Conservation (phyloP, 2,888 invertebrate species). For the Agonopterix alstromeriana region DNA sequence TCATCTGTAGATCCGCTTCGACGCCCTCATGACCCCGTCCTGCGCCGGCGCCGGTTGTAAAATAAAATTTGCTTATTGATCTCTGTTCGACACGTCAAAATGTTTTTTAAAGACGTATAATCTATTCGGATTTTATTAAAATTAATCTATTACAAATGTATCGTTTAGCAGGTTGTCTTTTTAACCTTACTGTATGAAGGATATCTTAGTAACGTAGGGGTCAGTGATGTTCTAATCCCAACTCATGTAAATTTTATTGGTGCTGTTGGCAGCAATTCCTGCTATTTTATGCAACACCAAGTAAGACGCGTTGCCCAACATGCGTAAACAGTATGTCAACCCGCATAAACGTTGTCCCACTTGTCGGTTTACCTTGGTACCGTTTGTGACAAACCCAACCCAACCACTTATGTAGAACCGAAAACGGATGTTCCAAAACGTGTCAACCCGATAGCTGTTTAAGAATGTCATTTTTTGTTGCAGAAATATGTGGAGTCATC, state of each 20-base stretch:
- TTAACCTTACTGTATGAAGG: too few relatives aligned
- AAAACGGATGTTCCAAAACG: neutral
- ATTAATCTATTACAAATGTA: too few relatives aligned
- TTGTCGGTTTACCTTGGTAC: slow-evolving; percentile 3
- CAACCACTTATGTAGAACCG: neutral
- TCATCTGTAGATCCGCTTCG: slow-evolving; percentile 75
- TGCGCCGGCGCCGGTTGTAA: slow-evolving; percentile 45
- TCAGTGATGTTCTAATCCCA: too few relatives aligned
- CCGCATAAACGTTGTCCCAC: neutral
- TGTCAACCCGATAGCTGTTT: neutral
- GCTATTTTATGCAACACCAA: too few relatives aligned
- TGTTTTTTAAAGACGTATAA: too few relatives aligned
- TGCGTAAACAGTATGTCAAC: too few relatives aligned
- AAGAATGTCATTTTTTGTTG: neutral
- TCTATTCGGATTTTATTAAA: too few relatives aligned
- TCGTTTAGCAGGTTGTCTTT: too few relatives aligned
- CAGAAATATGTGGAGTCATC: slow-evolving; percentile 87
- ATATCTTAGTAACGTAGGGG: too few relatives aligned
- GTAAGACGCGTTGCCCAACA: too few relatives aligned
- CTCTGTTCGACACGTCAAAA: slow-evolving; percentile 9
- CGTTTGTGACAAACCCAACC: slow-evolving; percentile 4
- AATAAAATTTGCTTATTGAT: slow-evolving; percentile 58
- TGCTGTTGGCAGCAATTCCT: too few relatives aligned
- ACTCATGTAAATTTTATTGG: too few relatives aligned
- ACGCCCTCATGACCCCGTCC: slow-evolving; percentile 71